phyloP scores from a whole-genome alignment of 2,888 invertebrate species.

The Mechanitis mazaeus region DNA sequence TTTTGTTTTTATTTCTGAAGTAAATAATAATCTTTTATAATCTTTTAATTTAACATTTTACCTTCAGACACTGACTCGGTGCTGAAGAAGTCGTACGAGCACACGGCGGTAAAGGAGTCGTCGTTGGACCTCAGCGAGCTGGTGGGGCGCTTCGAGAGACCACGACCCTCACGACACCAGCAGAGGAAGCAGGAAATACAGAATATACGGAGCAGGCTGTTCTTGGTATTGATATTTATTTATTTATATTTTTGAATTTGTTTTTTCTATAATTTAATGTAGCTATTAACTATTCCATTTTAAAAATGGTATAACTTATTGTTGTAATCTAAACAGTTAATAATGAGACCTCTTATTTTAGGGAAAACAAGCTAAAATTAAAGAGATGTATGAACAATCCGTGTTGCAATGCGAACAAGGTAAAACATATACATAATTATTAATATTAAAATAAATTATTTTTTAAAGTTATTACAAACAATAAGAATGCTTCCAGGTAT shows the following conservation, averaged over 20 bases:
- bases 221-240: conserved; percentile 76
- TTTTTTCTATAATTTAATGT: too few relatives aligned
- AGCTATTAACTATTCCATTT: too few relatives aligned
- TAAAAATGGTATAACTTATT: too few relatives aligned
- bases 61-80: conserved; percentile 62
- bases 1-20: too few relatives aligned
- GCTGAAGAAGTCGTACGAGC: conserved; percentile 70
- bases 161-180: conserved; percentile 78
- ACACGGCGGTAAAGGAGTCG: conserved; percentile 79
- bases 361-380: conserved; percentile 94
- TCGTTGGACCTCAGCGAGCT: conserved; percentile 91
- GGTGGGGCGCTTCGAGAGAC: conserved; percentile 85
- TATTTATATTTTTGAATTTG: too few relatives aligned
- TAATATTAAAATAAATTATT: background rate
- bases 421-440: conserved; percentile 28
- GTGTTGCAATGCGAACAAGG: conserved; percentile 86
- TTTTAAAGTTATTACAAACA: background rate
- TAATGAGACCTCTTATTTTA: conserved; percentile 45
- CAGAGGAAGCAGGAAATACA: conserved; percentile 93
- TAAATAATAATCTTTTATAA: too few relatives aligned
- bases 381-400: conserved; percentile 94
- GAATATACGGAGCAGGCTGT: conserved; percentile 88
- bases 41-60: too few relatives aligned
- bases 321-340: too few relatives aligned
- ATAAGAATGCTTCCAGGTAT: conserved; percentile 48